Percentiles rank a stretch among this genome's conserved stretches.
These are phyloP conservation scores for Symphodus melops DNA, from an alignment of 2,113 vertebrate genomes.

Conservation along the genomic window DNA sequence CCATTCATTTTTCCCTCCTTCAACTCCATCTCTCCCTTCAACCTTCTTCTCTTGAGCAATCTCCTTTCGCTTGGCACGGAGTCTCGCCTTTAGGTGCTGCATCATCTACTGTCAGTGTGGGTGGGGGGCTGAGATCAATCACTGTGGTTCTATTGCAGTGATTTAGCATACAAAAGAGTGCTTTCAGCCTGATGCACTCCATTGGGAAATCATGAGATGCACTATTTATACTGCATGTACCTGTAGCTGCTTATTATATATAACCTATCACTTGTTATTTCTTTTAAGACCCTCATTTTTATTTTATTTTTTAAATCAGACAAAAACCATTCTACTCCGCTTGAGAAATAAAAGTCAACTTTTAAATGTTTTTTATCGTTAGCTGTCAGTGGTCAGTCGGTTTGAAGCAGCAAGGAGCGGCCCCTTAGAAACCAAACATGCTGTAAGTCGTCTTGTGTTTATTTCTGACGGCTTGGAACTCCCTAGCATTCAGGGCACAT, in stretches of 20 bases:
- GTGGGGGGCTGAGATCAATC: slow-evolving; percentile 70
- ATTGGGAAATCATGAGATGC: slow-evolving; percentile 70
- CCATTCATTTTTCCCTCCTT: neutral
- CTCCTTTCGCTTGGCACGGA: slow-evolving; percentile 49
- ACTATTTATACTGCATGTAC: slow-evolving; percentile 60
- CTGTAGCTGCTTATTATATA: slow-evolving; percentile 32
- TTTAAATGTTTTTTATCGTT: slow-evolving; percentile 57
- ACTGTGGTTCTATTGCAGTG: slow-evolving; percentile 61
- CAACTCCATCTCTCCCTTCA: neutral
- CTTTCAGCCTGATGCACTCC: slow-evolving; percentile 65
- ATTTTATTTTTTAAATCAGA: slow-evolving; percentile 18
- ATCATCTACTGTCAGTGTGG: slow-evolving; percentile 67
- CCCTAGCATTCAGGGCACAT: slow-evolving; percentile 53
- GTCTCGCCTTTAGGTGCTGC: slow-evolving; percentile 57
- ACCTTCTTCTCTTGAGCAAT: slow-evolving; percentile 23
- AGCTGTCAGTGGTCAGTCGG: slow-evolving; percentile 44
- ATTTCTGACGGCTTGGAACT: slow-evolving; percentile 57
- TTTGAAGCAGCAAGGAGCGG: slow-evolving; percentile 18
- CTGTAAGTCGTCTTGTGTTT: slow-evolving; percentile 60
- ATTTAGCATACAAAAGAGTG: slow-evolving; percentile 71
- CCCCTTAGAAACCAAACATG: slow-evolving; percentile 19
- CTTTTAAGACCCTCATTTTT: slow-evolving; percentile 1
- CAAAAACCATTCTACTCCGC: slow-evolving; percentile 24
- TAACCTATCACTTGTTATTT: slow-evolving; percentile 33
- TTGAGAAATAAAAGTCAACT: slow-evolving; percentile 40